Percentiles rank a stretch among this genome's conserved stretches.
Conservation (phyloP, 37 sponge, comb jelly and placozoan species). For the Chondrosia reniformis region DNA sequence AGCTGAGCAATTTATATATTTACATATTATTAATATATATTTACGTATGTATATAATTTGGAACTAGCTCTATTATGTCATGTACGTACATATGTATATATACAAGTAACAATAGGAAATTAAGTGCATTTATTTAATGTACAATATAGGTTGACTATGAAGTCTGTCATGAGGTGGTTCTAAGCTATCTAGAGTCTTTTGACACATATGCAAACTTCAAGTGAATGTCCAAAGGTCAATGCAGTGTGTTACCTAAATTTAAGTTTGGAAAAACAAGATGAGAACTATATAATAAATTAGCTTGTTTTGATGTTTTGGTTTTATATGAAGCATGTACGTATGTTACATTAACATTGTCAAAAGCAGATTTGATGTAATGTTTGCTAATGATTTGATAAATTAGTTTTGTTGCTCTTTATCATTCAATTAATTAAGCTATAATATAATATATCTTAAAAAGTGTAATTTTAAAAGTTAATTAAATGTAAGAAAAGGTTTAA, state of each 20-base stretch:
- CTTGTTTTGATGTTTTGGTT: too few relatives aligned
- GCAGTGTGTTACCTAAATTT: background rate
- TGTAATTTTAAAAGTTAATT: background rate
- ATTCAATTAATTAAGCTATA: background rate
- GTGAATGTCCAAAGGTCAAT: background rate
- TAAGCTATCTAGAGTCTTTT: constrained; percentile 60
- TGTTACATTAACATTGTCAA: too few relatives aligned
- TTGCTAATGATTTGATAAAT: too few relatives aligned
- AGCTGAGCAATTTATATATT: too few relatives aligned
- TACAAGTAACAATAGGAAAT: background rate
- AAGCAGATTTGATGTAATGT: too few relatives aligned
- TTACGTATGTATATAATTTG: too few relatives aligned
- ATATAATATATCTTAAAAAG: background rate
- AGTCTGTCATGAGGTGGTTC: constrained; percentile 30
- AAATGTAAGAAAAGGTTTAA: background rate
- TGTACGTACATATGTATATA: too few relatives aligned
- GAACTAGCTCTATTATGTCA: too few relatives aligned
- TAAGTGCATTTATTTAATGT: background rate
- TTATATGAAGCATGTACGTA: too few relatives aligned
- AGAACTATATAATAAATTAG: too few relatives aligned
- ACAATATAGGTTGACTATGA: constrained; percentile 11
- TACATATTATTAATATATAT: too few relatives aligned
- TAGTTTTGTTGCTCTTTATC: background rate
- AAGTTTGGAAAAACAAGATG: too few relatives aligned
- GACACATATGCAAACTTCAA: constrained; percentile 66